phyloP scores from a whole-genome alignment of 2,888 invertebrate species.

The Oscheius sp. region DNA sequence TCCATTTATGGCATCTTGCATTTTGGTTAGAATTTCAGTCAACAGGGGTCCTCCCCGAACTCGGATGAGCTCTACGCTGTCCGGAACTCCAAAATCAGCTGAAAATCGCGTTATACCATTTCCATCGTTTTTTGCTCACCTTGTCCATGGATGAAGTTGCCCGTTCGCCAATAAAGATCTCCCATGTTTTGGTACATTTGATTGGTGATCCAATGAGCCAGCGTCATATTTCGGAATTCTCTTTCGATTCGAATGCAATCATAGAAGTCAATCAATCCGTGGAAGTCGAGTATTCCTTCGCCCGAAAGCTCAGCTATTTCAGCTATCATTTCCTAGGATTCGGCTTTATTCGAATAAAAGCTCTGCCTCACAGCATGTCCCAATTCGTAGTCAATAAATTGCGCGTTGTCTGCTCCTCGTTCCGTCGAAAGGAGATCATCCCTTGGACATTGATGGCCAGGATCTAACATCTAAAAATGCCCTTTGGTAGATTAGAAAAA shows the following conservation, averaged over 20 bases:
- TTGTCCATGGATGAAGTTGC: conserved; percentile 15
- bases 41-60: conserved; percentile 27
- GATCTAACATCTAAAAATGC: conserved; percentile 18
- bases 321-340: conserved; percentile 4
- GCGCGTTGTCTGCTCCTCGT: conserved; percentile 1
- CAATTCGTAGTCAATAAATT: conserved; percentile 20
- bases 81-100: conserved; percentile 29
- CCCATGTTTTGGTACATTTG: conserved; percentile 10
- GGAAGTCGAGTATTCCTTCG: conserved; percentile 1
- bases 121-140: background rate
- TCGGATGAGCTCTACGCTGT: conserved; percentile 8
- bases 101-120: background rate
- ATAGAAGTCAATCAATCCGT: conserved; percentile 17
- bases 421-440: background rate
- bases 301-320: conserved; percentile 23
- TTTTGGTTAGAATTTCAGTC: conserved; percentile 25
- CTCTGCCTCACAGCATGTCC: background rate
- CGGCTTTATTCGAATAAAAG: no score
- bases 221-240: conserved; percentile 26
- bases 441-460: conserved; percentile 21
- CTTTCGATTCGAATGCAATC: conserved; percentile 25
- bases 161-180: conserved; percentile 6
- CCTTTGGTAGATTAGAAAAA: background rate
- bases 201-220: conserved; percentile 23
- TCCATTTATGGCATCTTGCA: conserved; percentile 2